A percentile compares a stretch with the other conserved stretches of the same genome.
phyloP scores from a whole-genome alignment of 2,888 invertebrate genomes.

The Callosobruchus maculatus region DNA sequence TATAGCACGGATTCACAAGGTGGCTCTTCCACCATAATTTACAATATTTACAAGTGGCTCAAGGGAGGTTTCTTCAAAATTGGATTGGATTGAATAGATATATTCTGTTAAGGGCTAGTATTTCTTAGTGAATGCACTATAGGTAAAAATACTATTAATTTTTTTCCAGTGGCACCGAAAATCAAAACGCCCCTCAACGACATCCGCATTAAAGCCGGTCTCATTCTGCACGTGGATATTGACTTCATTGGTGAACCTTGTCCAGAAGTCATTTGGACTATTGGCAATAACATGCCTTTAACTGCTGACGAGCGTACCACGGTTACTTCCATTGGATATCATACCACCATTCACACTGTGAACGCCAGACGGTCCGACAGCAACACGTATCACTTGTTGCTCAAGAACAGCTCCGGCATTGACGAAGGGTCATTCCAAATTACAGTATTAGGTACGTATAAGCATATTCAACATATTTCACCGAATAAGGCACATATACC shows the following conservation, averaged over 20 bases:
- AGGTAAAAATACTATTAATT: too few species aligned
- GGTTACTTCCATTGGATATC: slow-evolving; percentile 86
- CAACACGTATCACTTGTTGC: slow-evolving; percentile 80
- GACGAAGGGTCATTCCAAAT: slow-evolving; percentile 91
- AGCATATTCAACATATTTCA: background rate
- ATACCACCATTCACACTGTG: slow-evolving; percentile 88
- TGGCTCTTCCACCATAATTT: too few species aligned
- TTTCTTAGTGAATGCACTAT: too few species aligned
- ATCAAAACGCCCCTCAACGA: slow-evolving; percentile 89
- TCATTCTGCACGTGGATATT: slow-evolving; percentile 85
- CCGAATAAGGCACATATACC: too few species aligned
- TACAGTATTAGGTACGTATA: slow-evolving; percentile 66
- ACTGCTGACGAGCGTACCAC: slow-evolving; percentile 79
- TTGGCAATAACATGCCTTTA: slow-evolving; percentile 66
- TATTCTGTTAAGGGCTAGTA: too few species aligned
- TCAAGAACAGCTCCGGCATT: slow-evolving; percentile 90
- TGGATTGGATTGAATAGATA: too few species aligned
- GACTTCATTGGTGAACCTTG: slow-evolving; percentile 91
- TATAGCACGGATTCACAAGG: too few species aligned
- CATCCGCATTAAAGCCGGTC: slow-evolving; percentile 87
- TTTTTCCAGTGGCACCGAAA: slow-evolving; percentile 77
- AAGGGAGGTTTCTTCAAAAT: too few species aligned
- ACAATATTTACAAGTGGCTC: too few species aligned
- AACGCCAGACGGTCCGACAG: slow-evolving; percentile 90
- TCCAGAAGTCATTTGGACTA: slow-evolving; percentile 87